phyloP scores from a whole-genome alignment of 37 sponge, comb jelly and placozoan genomes.

The Axinella damicornis region DNA sequence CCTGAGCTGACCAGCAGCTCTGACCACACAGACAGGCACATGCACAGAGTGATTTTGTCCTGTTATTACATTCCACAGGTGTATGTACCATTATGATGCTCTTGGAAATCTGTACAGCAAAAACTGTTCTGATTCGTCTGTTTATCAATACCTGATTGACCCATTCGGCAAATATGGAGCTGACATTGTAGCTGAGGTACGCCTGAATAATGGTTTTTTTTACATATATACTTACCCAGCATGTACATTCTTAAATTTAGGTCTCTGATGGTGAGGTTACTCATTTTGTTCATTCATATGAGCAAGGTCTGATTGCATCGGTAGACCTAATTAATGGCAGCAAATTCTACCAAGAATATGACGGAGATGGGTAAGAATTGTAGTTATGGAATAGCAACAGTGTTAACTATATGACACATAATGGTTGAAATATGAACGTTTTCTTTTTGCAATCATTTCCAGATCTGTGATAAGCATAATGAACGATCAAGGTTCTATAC shows the following conservation, averaged over 20 bases:
- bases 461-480: constrained; percentile 34
- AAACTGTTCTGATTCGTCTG: constrained; percentile 19
- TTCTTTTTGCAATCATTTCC: not conserved
- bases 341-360: constrained; percentile 20
- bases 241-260: too few species aligned
- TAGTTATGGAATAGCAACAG: not conserved
- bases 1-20: too few species aligned
- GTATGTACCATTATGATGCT: constrained; percentile 35
- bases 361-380: constrained; percentile 39
- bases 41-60: too few species aligned
- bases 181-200: constrained; percentile 43
- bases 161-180: constrained; percentile 45
- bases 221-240: not conserved
- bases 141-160: constrained; percentile 25
- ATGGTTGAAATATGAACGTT: not conserved
- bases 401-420: too few species aligned
- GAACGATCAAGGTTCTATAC: not conserved
- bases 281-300: constrained; percentile 26
- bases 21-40: too few species aligned
- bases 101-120: constrained; percentile 42
- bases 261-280: not conserved
- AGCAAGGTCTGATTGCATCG: constrained; percentile 28
- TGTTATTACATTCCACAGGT: constrained; percentile 2
- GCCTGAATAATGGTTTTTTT: not conserved
- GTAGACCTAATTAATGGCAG: not conserved